Percentiles rank a stretch among this genome's conserved stretches.
Conservation (phyloP, 1,140 invertebrate species). For the Metaphire vulgaris region DNA sequence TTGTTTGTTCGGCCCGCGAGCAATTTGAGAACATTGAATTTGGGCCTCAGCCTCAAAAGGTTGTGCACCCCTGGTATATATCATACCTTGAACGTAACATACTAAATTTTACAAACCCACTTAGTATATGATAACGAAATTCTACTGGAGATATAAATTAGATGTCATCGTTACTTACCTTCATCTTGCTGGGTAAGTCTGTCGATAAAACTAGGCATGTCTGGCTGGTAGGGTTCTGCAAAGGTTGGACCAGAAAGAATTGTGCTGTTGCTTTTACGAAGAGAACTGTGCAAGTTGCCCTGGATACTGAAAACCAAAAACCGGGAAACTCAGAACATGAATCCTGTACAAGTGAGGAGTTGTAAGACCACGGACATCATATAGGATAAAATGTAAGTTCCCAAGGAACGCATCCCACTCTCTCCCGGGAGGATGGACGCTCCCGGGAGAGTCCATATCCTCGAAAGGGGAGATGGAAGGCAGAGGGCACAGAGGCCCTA, state of each 20-base stretch:
- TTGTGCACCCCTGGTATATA: too few species aligned
- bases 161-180: too few species aligned
- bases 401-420: too few species aligned
- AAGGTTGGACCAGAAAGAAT: neutral
- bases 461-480: neutral
- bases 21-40: too few species aligned
- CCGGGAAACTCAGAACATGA: neutral
- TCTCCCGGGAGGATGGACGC: too few species aligned
- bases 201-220: neutral
- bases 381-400: too few species aligned
- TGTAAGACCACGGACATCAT: neutral
- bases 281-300: neutral
- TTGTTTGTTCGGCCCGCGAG: neutral
- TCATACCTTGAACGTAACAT: neutral
- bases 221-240: constrained; percentile 4
- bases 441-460: too few species aligned
- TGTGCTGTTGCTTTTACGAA: constrained; percentile 15
- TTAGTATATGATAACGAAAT: neutral
- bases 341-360: neutral
- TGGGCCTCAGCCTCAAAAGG: too few species aligned
- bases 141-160: neutral
- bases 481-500: neutral
- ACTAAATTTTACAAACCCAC: neutral
- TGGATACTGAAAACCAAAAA: neutral
- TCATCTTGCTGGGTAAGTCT: neutral